These are phyloP conservation scores for rat (Rattus norvegicus) DNA, from an alignment of 2,113 vertebrate species.

Conservation along the genomic window GRCr8 NC_086024.1:135114001-135114500, in stretches of 20 bases:
- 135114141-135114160: neutral
- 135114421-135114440: rapidly evolving
- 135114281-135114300: neutral
- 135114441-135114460: neutral
- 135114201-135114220: neutral
- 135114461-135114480: neutral
- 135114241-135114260: neutral
- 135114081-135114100: neutral
- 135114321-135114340: too few relatives aligned
- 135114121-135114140: neutral
- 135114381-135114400: neutral
- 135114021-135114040: neutral
- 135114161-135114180: neutral
- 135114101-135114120: neutral
- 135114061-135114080: neutral
- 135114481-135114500: neutral
- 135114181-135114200: neutral
- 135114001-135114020: neutral
- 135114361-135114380: neutral
- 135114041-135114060: neutral
- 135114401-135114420: neutral
- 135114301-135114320: neutral
- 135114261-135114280: neutral
- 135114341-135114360: too few relatives aligned
- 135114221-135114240: neutral